A percentile compares a stretch with the other conserved stretches of the same genome.
Evolutionary conservation across 2,888 invertebrate genomes (phyloP).

Genomic region (Ennomos quercinarius): DNA sequence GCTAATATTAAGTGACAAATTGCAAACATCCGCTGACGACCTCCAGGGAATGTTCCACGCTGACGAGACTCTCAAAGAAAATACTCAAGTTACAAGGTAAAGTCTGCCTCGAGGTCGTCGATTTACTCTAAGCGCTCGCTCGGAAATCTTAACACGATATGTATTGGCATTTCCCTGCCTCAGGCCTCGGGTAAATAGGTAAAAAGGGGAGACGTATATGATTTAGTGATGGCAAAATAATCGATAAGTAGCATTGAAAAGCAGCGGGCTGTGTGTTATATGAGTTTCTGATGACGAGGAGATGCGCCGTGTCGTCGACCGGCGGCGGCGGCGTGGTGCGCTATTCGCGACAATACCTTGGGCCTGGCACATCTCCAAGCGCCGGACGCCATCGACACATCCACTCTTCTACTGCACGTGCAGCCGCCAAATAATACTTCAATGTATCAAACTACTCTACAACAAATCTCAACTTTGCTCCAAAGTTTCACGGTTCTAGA

Average conservation of each 20-base stretch:
- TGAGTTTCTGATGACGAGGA: background rate
- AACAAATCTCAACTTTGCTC: constrained; percentile 28
- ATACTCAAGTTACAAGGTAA: constrained; percentile 20
- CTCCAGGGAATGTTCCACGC: constrained; percentile 38
- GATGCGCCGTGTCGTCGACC: constrained; percentile 58
- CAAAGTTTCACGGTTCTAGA: constrained; percentile 4
- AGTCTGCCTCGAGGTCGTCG: constrained; percentile 6
- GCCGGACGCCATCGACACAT: constrained; percentile 60
- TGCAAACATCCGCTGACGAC: constrained; percentile 45
- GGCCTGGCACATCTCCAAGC: constrained; percentile 71
- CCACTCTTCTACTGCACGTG: constrained; percentile 49
- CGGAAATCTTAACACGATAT: background rate
- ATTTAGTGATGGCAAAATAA: constrained; percentile 1
- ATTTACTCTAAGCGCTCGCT: background rate
- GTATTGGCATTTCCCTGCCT: constrained; percentile 10
- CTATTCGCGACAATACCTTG: constrained; percentile 60
- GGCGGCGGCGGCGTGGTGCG: constrained; percentile 59
- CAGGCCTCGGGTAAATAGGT: background rate
- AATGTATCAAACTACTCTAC: constrained; percentile 28
- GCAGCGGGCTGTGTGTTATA: constrained; percentile 3
- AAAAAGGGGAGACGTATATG: background rate
- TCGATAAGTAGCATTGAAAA: constrained; percentile 2
- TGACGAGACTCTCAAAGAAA: constrained; percentile 16
- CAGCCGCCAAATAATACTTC: constrained; percentile 28
- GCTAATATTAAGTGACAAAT: constrained; percentile 42